A percentile compares a stretch with the other conserved stretches of the same genome.
Evolutionary conservation across 2,888 invertebrate species (phyloP).

Genomic region (Eupithecia insigniata): DNA sequence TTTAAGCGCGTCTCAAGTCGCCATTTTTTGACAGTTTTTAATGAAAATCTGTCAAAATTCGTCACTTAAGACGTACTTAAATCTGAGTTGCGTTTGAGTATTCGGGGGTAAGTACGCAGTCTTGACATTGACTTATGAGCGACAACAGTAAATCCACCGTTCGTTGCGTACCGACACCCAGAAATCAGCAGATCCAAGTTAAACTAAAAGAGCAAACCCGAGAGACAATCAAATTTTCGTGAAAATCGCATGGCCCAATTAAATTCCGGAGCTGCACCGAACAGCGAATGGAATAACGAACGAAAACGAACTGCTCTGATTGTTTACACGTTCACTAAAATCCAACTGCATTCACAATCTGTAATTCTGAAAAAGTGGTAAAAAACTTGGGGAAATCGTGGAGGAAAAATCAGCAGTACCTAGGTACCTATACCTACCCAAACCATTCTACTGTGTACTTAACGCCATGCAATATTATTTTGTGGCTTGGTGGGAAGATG

Average conservation of each 20-base stretch:
- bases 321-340: conserved; percentile 44
- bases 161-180: background rate
- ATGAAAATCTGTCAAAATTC: too few relatives aligned
- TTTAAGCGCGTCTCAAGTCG: too few relatives aligned
- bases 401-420: background rate
- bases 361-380: conserved; percentile 2
- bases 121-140: background rate
- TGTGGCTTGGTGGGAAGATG: background rate
- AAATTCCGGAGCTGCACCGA: conserved; percentile 47
- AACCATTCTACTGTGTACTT: background rate
- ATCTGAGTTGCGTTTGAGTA: too few relatives aligned
- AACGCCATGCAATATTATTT: background rate
- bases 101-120: too few relatives aligned
- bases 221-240: conserved; percentile 54
- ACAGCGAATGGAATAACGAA: conserved; percentile 43
- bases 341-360: conserved; percentile 22
- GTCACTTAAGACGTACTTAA: too few relatives aligned
- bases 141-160: background rate
- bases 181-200: conserved; percentile 27
- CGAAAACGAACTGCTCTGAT: conserved; percentile 42
- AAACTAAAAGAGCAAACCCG: conserved; percentile 38
- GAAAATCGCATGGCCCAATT: conserved; percentile 59
- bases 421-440: background rate
- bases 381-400: conserved; percentile 3
- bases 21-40: too few relatives aligned